Base-by-base conservation (phyloP, 2,888 invertebrate genomes). In the Caenorhabditis sp. region DNA sequence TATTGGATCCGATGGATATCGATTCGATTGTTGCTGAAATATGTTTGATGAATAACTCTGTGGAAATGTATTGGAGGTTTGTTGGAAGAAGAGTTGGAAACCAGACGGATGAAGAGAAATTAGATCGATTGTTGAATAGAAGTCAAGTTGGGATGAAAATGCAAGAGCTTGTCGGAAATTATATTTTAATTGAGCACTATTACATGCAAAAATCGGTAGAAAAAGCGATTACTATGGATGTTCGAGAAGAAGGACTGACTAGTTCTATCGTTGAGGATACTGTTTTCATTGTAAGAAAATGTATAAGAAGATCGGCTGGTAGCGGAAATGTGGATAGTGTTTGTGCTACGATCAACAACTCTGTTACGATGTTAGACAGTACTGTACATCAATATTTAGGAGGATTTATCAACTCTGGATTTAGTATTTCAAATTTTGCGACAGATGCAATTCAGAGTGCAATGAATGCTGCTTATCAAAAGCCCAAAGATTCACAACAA, bases 241-340 rank as follows among this genome's bases (percentile, higher is more conserved):
- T 92, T 92, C 84, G 89, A 93, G 74, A 93, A 63, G 26, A 55
- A n/a, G 84, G 89, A 27, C 83, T 89, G 37, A 93, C 93, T 0
- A 95, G 84, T 1, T 95, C 94, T 81, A 93, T 99, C 91, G 93
- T 97, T 0, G 99, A 99, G 88, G 97, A 99, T 89, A 93, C 96
- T 0, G 97, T 97, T 89, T 99, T 95, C 88, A 95, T 99, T 79
- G 92, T 97, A 1, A 93, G 95, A 84, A 97, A 97, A 90, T 95
- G 95, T 84, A 93, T 97, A 61, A 94, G 95, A 79, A 92, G 97
- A 77, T 93, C 95, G n/a, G 91, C 95, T 79, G 93, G 93, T 6
- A 94, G 93, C 79, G 93, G 93, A 86, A 95, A 94, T 87, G 91
- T 97, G 69, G 97, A 97, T 89, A 97, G 95, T 62, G 93, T 94